These are phyloP conservation scores for Amaurobius ferox DNA, from an alignment of 2,888 invertebrate species.

Conservation along the genomic window DNA sequence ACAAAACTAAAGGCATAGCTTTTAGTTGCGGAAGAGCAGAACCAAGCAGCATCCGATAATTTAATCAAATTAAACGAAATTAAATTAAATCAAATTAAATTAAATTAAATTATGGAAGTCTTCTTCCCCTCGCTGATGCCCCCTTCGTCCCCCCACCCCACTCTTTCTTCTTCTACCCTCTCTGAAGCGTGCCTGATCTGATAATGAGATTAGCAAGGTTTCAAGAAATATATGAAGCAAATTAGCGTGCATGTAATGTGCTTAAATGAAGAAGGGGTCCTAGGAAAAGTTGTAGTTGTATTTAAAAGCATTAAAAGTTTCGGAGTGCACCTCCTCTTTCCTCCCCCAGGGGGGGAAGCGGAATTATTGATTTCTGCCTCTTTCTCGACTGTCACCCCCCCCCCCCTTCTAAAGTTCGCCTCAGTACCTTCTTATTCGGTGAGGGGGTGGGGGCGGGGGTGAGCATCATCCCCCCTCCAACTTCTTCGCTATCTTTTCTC, in stretches of 20 bases:
- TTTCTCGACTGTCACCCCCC: constrained; percentile 60
- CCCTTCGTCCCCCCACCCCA: neutral
- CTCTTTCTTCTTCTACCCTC: constrained; percentile 54
- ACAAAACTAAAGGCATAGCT: constrained; percentile 49
- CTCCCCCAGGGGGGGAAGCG: constrained; percentile 33
- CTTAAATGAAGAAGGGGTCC: constrained; percentile 72
- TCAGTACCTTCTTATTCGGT: constrained; percentile 58
- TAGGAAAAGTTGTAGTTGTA: constrained; percentile 72
- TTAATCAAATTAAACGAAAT: constrained; percentile 73
- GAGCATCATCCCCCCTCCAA: constrained; percentile 22
- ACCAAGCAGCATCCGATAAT: constrained; percentile 63
- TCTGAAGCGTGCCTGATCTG: constrained; percentile 67
- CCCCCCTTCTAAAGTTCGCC: constrained; percentile 17
- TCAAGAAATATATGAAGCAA: constrained; percentile 73
- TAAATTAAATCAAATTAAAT: constrained; percentile 73
- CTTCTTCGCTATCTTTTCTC: constrained; percentile 71
- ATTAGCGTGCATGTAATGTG: constrained; percentile 73
- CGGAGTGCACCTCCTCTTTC: constrained; percentile 38
- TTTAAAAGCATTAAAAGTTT: constrained; percentile 73
- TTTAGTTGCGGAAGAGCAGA: constrained; percentile 27
- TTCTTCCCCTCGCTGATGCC: constrained; percentile 1
- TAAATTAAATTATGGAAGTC: constrained; percentile 72
- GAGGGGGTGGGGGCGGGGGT: constrained; percentile 4
- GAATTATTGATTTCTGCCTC: constrained; percentile 71
- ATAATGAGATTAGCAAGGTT: constrained; percentile 72